A percentile compares a stretch with the other conserved stretches of the same genome.
Conservation (phyloP, 2,888 invertebrate species). For the Myopa tessellatipennis region DNA sequence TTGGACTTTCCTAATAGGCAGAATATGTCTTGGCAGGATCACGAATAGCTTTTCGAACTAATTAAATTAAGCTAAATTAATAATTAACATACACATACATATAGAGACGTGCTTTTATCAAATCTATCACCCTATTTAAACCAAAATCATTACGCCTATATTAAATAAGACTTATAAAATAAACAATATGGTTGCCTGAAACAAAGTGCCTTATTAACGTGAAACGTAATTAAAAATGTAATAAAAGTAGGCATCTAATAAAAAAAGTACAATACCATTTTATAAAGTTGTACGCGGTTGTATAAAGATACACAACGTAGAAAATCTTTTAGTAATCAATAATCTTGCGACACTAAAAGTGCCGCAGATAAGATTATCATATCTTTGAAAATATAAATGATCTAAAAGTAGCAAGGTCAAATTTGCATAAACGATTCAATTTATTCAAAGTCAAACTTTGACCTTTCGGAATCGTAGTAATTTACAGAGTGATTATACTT, state of each 20-base stretch:
- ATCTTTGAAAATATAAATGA: background rate
- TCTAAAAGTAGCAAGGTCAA: background rate
- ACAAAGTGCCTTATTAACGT: constrained; percentile 54
- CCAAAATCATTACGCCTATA: constrained; percentile 10
- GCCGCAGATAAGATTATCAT: background rate
- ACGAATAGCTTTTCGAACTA: background rate
- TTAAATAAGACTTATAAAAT: constrained; percentile 22
- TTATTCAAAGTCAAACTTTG: background rate
- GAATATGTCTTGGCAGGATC: background rate
- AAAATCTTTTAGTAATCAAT: background rate
- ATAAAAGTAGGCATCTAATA: background rate
- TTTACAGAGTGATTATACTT: too few species aligned
- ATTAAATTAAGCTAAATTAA: background rate
- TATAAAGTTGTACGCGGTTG: background rate
- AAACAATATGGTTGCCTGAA: constrained; percentile 28
- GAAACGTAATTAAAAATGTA: constrained; percentile 50
- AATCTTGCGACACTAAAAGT: constrained; percentile 3
- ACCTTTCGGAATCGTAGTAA: too few species aligned
- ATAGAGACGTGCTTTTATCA: background rate
- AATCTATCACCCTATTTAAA: background rate
- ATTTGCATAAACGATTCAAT: background rate
- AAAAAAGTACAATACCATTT: background rate
- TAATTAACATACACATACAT: background rate
- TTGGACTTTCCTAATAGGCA: constrained; percentile 82
- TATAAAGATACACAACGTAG: background rate